phyloP scores from a whole-genome alignment of 2,888 invertebrate genomes.

The Keiferia lycopersicella region DNA sequence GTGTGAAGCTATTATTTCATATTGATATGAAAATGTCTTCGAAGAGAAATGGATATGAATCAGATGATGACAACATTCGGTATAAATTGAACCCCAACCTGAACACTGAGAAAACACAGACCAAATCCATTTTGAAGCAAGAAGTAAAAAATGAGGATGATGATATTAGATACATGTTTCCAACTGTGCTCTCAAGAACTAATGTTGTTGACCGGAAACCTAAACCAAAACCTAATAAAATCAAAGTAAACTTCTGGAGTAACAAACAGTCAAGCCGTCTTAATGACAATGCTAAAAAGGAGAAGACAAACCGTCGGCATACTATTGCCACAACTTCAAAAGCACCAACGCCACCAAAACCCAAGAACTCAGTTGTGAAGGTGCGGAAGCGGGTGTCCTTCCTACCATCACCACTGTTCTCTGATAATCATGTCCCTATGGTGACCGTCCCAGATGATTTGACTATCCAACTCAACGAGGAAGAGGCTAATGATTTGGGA shows the following conservation, averaged over 20 bases:
- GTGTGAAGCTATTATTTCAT: slow-evolving; percentile 18
- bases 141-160: slow-evolving; percentile 54
- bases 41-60: slow-evolving; percentile 61
- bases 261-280: slow-evolving; percentile 57
- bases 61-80: slow-evolving; percentile 70
- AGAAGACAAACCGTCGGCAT: slow-evolving; percentile 56
- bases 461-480: slow-evolving; percentile 75
- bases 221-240: slow-evolving; percentile 61
- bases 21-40: slow-evolving; percentile 42
- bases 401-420: slow-evolving; percentile 69
- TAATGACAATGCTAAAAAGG: slow-evolving; percentile 49
- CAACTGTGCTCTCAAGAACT: slow-evolving; percentile 50
- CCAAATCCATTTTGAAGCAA: slow-evolving; percentile 43
- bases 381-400: slow-evolving; percentile 72
- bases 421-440: slow-evolving; percentile 74
- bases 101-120: slow-evolving; percentile 45
- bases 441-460: slow-evolving; percentile 76
- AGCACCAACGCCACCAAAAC: slow-evolving; percentile 42
- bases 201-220: slow-evolving; percentile 55
- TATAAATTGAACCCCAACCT: slow-evolving; percentile 67
- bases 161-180: slow-evolving; percentile 64
- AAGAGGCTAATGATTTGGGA: slow-evolving; percentile 68
- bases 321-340: slow-evolving; percentile 51
- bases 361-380: slow-evolving; percentile 57
- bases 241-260: slow-evolving; percentile 77